Evolutionary conservation across 2,888 invertebrate genomes (phyloP).

Genomic region (Dexiosoma caninum): DNA sequence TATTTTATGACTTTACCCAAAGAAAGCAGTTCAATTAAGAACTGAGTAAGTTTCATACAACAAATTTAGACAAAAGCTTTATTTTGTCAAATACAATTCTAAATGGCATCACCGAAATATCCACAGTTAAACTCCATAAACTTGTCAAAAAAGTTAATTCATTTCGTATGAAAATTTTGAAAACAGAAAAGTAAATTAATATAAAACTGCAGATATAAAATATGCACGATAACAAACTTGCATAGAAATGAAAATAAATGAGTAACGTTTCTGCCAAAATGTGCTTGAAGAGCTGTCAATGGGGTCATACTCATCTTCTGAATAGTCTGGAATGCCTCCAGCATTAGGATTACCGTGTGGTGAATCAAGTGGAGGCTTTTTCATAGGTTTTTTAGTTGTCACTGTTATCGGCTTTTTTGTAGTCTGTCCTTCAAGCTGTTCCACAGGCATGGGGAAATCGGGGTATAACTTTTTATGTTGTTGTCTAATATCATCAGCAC

Average conservation of each 20-base stretch:
- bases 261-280: background rate
- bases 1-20: no score
- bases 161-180: no score
- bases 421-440: background rate
- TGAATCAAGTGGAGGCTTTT: background rate
- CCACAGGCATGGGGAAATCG: background rate
- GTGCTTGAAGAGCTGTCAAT: background rate
- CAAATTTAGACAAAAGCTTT: no score
- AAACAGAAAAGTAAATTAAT: no score
- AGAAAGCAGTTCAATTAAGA: no score
- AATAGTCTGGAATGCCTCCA: conserved; percentile 17
- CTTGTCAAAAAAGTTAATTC: no score
- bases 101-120: no score
- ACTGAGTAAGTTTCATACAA: no score
- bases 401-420: background rate
- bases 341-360: conserved; percentile 7
- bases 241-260: background rate
- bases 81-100: no score
- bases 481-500: background rate
- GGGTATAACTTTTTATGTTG: background rate
- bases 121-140: no score
- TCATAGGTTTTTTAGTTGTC: background rate
- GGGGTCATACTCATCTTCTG: conserved; percentile 12
- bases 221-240: background rate
- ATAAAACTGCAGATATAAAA: background rate